Evolutionary conservation across 2,797 vertebrate genomes (phyloP).

Genomic region (Apogon talboti): DNA sequence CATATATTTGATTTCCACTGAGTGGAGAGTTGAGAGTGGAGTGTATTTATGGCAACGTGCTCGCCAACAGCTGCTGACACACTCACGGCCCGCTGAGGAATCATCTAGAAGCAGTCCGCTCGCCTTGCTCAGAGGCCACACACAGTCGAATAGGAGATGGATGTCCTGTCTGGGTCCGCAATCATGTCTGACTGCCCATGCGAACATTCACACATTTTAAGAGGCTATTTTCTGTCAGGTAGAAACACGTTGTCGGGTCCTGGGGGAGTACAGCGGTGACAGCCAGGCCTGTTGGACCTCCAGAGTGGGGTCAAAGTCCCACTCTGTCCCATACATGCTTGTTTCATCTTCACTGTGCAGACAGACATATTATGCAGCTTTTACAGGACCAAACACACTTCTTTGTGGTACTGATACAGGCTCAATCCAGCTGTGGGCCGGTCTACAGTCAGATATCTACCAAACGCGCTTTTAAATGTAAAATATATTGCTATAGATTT

Average conservation of each 20-base stretch:
- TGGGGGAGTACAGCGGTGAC: conserved; percentile 24
- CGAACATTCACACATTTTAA: conserved; percentile 40
- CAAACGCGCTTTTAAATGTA: conserved; percentile 9
- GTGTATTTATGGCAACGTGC: conserved; percentile 51
- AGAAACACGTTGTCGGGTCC: conserved; percentile 21
- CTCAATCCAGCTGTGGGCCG: not conserved
- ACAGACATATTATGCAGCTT: not conserved
- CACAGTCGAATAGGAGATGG: conserved; percentile 32
- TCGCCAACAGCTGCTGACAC: conserved; percentile 62
- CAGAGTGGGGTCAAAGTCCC: conserved; percentile 25
- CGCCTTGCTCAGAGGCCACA: conserved; percentile 31
- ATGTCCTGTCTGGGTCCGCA: conserved; percentile 36
- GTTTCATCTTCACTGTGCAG: conserved; percentile 17
- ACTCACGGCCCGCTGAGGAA: conserved; percentile 49
- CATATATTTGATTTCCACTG: conserved; percentile 59
- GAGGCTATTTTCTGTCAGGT: conserved; percentile 49
- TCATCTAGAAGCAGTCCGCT: conserved; percentile 48
- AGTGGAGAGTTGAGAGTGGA: conserved; percentile 38
- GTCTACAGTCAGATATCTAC: conserved; percentile 10
- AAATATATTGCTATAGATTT: not conserved
- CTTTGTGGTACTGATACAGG: conserved; percentile 16
- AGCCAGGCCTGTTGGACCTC: conserved; percentile 30
- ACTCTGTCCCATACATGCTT: conserved; percentile 12
- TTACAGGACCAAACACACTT: conserved; percentile 25
- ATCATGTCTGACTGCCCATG: conserved; percentile 25